Conservation (phyloP, 2,797 vertebrate genomes). For the Phoebastria nigripes region DNA sequence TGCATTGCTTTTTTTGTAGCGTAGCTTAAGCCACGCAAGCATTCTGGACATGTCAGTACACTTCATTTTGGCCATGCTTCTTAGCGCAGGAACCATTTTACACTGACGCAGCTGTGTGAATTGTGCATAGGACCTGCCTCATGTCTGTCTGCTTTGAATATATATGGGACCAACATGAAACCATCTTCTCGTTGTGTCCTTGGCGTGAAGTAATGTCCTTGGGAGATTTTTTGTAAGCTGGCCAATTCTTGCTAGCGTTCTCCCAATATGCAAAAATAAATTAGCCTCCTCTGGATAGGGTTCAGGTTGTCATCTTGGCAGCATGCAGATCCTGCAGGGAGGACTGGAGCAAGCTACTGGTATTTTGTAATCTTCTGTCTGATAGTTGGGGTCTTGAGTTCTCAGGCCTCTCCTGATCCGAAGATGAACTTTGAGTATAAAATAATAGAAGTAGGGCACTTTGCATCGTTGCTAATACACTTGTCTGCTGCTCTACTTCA, state of each 20-base stretch:
- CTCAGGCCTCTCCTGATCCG: background rate
- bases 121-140: background rate
- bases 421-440: background rate
- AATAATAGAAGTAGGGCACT: background rate
- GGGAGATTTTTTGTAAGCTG: background rate
- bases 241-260: background rate
- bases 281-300: background rate
- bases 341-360: background rate
- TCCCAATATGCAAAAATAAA: background rate
- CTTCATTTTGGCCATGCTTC: background rate
- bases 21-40: background rate
- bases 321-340: background rate
- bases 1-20: background rate
- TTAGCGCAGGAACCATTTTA: background rate
- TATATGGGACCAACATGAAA: background rate
- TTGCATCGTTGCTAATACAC: background rate
- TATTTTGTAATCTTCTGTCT: background rate
- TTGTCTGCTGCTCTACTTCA: rapidly evolving
- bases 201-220: background rate
- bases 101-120: background rate
- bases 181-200: background rate
- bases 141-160: background rate
- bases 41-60: too few relatives aligned
- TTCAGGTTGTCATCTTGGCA: background rate
- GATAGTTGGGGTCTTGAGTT: background rate